Evolutionary conservation across 2,888 invertebrate genomes (phyloP), one percentile per base, ranked within the genome.

Genomic region (Isoperla grammatica): DNA sequence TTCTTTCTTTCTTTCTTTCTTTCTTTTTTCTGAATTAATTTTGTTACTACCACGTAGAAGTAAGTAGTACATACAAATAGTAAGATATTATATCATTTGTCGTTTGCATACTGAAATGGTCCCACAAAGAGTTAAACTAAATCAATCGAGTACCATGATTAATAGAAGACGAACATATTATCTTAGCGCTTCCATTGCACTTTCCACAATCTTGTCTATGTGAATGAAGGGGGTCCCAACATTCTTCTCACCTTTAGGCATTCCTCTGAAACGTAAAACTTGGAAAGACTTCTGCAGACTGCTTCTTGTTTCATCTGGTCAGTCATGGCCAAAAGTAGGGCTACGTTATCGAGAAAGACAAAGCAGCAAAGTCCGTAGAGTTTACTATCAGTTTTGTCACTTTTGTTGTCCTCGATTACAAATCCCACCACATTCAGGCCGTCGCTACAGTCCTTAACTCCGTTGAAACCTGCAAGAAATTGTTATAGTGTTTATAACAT

Each of bases 341-440:
- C 42, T 12, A 61, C 61, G 35, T 56, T 48, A 9, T 63, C 43
- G 13, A 56, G 53, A 53, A 46, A 61, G 1, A 64, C 45, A 50
- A 64, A 64, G 49, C 63, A 63, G 39, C 61, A 61, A 12, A 64
- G 37, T n/a, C 59, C 63, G 37, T 55, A 57, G n/a, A 54, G n/a
- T 43, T 42, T 40, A 15, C 60, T 12, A 8, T 48, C 60, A 35
- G 64, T 61, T 37, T 61, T 64, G 2, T n/a, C n/a, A 35, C 62
- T 61, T 37, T 61, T 64, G 2, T 53, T 35, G 39, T 63, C 63
- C 17, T 61, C 61, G 9, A 53, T 45, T 8, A 59, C 63, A 54
- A 60, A 49, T 4, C 57, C 59, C 3, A 64, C 56, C 2, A 63
- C 60, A 9, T 64, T 63, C 22, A 61, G 49, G n/a, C 48, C 63